Base-by-base conservation (phyloP, 64 coral and sea anemone species). In the Montipora foliosa region DNA sequence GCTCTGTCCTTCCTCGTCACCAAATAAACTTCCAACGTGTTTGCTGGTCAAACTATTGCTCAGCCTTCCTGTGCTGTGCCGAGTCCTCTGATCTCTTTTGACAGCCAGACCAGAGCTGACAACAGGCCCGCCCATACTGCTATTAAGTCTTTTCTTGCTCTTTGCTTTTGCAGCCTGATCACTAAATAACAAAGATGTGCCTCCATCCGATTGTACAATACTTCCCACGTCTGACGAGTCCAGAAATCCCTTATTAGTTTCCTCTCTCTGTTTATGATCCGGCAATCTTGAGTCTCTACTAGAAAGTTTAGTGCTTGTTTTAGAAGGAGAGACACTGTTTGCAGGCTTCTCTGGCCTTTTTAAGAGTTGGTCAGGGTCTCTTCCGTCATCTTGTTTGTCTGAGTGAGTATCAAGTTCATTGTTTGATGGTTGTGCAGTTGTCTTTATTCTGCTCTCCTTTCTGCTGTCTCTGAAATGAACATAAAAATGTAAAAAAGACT, bases 91-190 rank as follows among this genome's bases (percentile, higher is more conserved):
- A 0, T 87, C 92, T 74, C 64, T 79, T n/a, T 20, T 83, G 45
- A 89, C 87, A 51, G 89, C 93, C 4, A 98, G 89, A n/a, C 96
- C 96, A 47, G 96, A 98, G 55, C 96, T 98, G 8, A 98, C 53
- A 47, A 98, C 72, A 53, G 96, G 96, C 0, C 96, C 96, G 44
- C 82, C 90, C 29, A 95, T 17, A 14, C 60, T 51, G 44, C 84
- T 80, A 62, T 71, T 88, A 12, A 81, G 86, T 75, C 76, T 83
- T 5, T 71, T 72, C 78, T 85, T 98, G 76, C 78, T 69, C 77
- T 70, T 95, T 1, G 16, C 22, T 71, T 89, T 87, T 73, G 81
- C 81, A 49, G 60, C 44, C 13, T 81, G 68, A 80, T 86, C 82
- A 51, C 44, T 50, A 17, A 22, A 70, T 11, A 44, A 21, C n/a